Evolutionary conservation across 2,797 vertebrate species (phyloP), one percentile per base, ranked within the genome.

Genomic region (Sebastiscus albofasciatus): DNA sequence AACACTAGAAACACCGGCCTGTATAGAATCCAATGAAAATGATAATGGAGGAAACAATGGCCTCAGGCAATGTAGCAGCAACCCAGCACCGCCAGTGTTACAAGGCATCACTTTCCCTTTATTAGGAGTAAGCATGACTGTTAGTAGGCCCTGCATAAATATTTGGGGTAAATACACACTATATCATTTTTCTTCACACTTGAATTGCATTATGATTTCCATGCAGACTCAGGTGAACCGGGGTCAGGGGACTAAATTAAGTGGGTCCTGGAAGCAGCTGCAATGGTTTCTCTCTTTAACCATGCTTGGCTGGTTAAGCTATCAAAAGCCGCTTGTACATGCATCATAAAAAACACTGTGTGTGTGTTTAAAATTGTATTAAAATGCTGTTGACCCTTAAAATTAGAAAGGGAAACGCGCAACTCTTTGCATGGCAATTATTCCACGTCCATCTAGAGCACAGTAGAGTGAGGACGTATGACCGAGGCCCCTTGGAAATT

Each of bases 201-300:
- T 97, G 97, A 97, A 97, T 97, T 97, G 97, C 96, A 96, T 97
- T 97, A 97, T 97, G 97, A 97, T 97, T 99, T 98, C 97, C 97
- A 97, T 97, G 97, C 96, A 96, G 97, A 94, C 96, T 97, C 97
- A 98, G 98, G 98, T 99, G 98, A 99, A 96, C 93, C 86, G 94
- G 96, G 98, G 98, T 99, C 98, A 99, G 96, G 93, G 94, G 96
- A 97, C 96, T 97, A 97, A 97, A 99, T 99, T 98, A 99, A 97
- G 96, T 95, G 96, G 96, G 96, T 95, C 95, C 94, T 96, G 97
- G 97, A 96, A 97, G 97, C 98, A 98, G 97, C 98, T 99, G 98
- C 97, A 96, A 86, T 95, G 96, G 94, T 95, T 96, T 93, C 93
- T 96, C 96, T 97, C 96, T 99, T 99, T 99, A 99, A 98, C 97